Evolutionary conservation across 2,797 vertebrate species (phyloP), one percentile per base, ranked within the genome.

Genomic region (Agapornis canus): DNA sequence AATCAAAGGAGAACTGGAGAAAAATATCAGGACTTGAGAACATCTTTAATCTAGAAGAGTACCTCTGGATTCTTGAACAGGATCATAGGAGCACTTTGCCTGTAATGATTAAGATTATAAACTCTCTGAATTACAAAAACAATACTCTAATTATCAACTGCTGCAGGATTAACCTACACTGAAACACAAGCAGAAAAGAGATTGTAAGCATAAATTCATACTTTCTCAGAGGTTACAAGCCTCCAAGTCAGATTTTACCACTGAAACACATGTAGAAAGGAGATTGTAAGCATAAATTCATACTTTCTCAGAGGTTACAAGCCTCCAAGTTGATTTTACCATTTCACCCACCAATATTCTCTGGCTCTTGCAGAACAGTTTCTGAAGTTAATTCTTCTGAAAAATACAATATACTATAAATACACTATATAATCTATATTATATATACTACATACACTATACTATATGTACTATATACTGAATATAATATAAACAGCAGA

Each of bases 141-240:
- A 42, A 71, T 31, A 27, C 10, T 31, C 42, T 32, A 32, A 57
- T 4, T 21, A 14, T 27, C 19, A 75, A 76, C 23, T 60, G 21
- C 23, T 72, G 21, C 9, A 65, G 21, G 18, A 84, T 43, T 65
- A 45, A 77, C 22, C 37, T 69, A 35, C n/a, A 32, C 22, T 23
- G 35, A 77, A 76, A 71, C 4, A 42, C 13, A 39, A 0, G 7
- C 1, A 42, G 29, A 35, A 78, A 76, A 39, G 29, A 85, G 10
- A 11, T 6, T 2, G 2, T 21, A 26, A 42, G 14, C 52, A 3
- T 27, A 52, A 1, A 0, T 47, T 37, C 43, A 35, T 17, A 27
- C 13, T 21, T 49, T 12, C 15, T 52, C 35, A 45, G 2, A 48
- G 3, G 18, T 32, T 27, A 82, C 18, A 70, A 80, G 21, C 48